Evolutionary conservation across 2,797 vertebrate genomes (phyloP).

Genomic region (Argya squamiceps): DNA sequence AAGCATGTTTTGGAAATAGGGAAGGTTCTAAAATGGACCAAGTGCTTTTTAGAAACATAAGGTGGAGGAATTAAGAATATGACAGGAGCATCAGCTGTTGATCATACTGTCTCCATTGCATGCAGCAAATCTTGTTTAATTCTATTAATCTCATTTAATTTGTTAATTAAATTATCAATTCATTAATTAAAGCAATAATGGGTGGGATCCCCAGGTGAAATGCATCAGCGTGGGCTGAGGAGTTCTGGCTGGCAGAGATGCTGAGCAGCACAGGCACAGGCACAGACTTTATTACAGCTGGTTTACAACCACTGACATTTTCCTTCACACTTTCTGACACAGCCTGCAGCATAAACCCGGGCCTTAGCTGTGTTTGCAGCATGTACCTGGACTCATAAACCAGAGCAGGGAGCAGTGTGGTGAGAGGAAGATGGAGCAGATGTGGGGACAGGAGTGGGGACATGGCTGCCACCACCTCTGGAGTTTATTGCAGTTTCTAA

Average conservation of each 20-base stretch:
- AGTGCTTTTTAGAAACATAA: background rate
- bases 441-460: rapidly evolving
- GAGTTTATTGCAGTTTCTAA: background rate
- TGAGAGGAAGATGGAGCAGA: background rate
- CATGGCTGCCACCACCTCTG: rapidly evolving
- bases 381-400: background rate
- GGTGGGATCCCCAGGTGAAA: background rate
- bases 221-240: background rate
- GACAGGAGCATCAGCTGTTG: background rate
- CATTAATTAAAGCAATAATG: background rate
- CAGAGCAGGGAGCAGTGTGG: background rate
- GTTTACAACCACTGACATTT: rapidly evolving
- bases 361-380: background rate
- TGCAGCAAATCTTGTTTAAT: background rate
- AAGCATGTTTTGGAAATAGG: rapidly evolving
- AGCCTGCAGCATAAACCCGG: background rate
- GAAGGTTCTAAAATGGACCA: background rate
- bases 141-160: background rate
- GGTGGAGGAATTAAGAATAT: background rate
- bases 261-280: background rate
- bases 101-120: background rate
- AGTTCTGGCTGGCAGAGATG: background rate
- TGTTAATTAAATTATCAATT: background rate
- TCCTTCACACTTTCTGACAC: background rate
- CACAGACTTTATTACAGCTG: background rate